These are phyloP conservation scores for Coptodon rendalli DNA, from an alignment of 2,113 vertebrate species.

Conservation along the genomic window DNA sequence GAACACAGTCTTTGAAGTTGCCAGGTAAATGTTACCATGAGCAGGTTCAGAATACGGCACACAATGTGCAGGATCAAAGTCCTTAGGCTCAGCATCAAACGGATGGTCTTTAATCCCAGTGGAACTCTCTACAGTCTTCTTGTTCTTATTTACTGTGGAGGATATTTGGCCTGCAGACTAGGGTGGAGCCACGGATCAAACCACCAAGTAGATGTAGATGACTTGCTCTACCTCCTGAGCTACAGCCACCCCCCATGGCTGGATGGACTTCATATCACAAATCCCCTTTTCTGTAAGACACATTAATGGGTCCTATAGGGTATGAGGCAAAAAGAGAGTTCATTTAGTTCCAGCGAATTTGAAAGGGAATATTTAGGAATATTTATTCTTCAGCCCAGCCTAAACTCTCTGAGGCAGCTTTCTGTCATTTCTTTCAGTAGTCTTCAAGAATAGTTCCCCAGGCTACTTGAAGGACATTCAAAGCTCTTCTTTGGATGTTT, in stretches of 20 bases:
- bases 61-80: background rate
- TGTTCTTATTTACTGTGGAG: background rate
- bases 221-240: background rate
- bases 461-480: background rate
- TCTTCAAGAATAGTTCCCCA: background rate
- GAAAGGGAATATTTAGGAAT: rapidly evolving
- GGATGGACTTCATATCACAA: background rate
- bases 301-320: background rate
- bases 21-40: background rate
- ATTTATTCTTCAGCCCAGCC: background rate
- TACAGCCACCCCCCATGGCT: rapidly evolving
- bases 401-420: background rate
- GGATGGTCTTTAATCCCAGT: background rate
- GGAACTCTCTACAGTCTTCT: background rate
- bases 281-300: background rate
- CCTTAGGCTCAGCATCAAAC: background rate
- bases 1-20: background rate
- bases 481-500: background rate
- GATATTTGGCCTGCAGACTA: background rate
- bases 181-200: background rate
- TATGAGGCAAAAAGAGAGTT: background rate
- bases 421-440: background rate
- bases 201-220: background rate
- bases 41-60: background rate
- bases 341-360: background rate